Base-by-base conservation (phyloP, 2,888 invertebrate species). In the Pristionchus maxplancki region DNA sequence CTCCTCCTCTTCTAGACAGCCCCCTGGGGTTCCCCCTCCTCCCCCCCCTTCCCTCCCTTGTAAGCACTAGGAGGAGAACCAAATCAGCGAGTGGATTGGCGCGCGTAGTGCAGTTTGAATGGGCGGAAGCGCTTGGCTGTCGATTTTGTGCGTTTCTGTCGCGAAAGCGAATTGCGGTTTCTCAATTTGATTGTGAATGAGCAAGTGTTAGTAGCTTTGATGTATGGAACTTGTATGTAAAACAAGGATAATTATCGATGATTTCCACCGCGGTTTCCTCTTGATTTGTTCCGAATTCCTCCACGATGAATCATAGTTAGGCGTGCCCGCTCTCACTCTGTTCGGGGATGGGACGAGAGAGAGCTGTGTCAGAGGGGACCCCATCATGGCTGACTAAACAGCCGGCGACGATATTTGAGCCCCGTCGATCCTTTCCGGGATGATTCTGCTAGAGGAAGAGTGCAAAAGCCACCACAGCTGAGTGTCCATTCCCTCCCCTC, bases 371-470 rank as follows among this genome's bases (percentile, higher is more conserved):
- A 62, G 28, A n/a, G 9, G 31, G 31, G 31, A 17, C 34, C 28
- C 64, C 31, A 64, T 40, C 24, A 37, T 71, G 34, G 71, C 71
- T 71, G 71, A 71, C 71, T 71, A 71, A 71, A 37, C 71, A 34
- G 28, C 3, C 1, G 8, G 6, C 20, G 37, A 20, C 20, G 71
- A 71, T 71, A 71, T 71, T 37, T 37, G 71, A 37, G 34, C 71
- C 58, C 58, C 34, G 37, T 37, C 34, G 71, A 20, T 40, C 37
- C 37, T 20, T 71, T 37, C 71, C 31, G 31, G 37, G 37, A 71
- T 13, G 67, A 34, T 31, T 28, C 15, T 13, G 67, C n/a, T n/a
- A n/a, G n/a, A 28, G n/a, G 6, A n/a, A 20, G 24, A 71, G 71
- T 17, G 34, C 71, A 24, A 31, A 15, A 31, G 31, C 64, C 64